Evolutionary conservation across 2,888 invertebrate genomes (phyloP), one percentile per base, ranked within the genome.

Genomic region (Acleris literana): DNA sequence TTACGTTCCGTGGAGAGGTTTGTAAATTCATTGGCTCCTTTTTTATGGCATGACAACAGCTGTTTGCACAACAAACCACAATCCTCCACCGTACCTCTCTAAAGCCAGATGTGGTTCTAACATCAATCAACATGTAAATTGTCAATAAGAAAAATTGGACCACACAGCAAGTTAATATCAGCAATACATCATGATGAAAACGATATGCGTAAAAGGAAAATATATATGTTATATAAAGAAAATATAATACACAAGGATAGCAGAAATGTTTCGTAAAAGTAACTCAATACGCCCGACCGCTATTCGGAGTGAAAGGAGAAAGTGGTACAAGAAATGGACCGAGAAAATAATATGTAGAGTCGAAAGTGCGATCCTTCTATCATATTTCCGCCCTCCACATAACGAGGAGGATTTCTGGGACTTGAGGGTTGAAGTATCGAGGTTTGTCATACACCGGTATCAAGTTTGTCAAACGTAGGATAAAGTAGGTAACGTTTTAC

Each of bases 271-370:
- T 56, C 56, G 20, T 33, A 54, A 59, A 58, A 51, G 65, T 61
- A 65, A 65, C 65, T 61, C 51, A 52, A 65, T 62, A 66, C 52
- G 44, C 20, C 64, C 51, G 33, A 66, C 46, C 66, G 57, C 61
- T 53, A 46, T 59, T 49, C 59, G 9, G 25, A 52, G 48, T 46
- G 52, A 65, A 52, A 52, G 51, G 51, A 44, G 29, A 52, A 61
- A 65, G 65, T 66, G 61, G 66, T 66, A 62, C 66, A 25, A 46
- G 61, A 66, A 61, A 66, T 62, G 66, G 57, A 62, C 62, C 62
- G 53, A 57, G 57, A 29, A 55, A 66, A 66, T 57, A 62, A 66
- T 65, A 66, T 57, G 62, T 53, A 62, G 33, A 60, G 57, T 62
- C 62, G 62, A 62, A 65, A 62, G 66, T 48, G 57, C 66, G 46